phyloP scores from a whole-genome alignment of 2,113 vertebrate genomes.

The Saguinus midas region DNA sequence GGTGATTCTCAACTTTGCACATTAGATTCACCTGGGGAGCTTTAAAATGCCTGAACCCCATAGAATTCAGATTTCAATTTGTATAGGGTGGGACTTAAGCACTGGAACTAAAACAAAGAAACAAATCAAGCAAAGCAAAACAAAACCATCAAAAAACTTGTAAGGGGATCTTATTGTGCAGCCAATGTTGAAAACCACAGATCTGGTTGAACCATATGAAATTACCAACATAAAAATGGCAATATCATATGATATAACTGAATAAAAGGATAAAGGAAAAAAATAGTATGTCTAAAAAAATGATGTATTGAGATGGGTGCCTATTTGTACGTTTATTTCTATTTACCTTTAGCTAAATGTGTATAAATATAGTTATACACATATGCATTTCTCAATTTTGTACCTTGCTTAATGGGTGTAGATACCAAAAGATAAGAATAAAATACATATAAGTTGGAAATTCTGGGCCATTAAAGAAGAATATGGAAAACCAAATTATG shows the following conservation, averaged over 20 bases:
- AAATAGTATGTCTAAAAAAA: not conserved
- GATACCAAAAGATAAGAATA: not conserved
- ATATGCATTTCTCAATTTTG: not conserved
- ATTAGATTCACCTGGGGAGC: not conserved
- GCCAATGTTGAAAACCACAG: not conserved
- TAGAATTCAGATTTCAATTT: not conserved
- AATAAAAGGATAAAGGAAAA: constrained; percentile 26
- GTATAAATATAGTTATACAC: not conserved
- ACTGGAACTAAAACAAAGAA: not conserved
- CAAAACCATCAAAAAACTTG: not conserved
- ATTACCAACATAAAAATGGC: not conserved
- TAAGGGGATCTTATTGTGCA: not conserved
- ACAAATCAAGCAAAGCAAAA: not conserved
- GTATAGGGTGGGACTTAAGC: not conserved
- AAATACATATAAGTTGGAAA: not conserved
- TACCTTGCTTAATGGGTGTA: not conserved
- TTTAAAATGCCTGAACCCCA: not conserved
- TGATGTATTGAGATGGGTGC: not conserved
- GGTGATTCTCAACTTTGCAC: not conserved
- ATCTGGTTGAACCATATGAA: not conserved
- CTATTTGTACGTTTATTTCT: not conserved
- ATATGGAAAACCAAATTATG: not conserved
- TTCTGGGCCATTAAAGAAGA: not conserved
- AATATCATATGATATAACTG: not conserved
- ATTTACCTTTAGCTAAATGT: not conserved